Base-by-base conservation (phyloP, 92 coral and sea anemone species). In the Hydrozoanthus gracilis region DNA sequence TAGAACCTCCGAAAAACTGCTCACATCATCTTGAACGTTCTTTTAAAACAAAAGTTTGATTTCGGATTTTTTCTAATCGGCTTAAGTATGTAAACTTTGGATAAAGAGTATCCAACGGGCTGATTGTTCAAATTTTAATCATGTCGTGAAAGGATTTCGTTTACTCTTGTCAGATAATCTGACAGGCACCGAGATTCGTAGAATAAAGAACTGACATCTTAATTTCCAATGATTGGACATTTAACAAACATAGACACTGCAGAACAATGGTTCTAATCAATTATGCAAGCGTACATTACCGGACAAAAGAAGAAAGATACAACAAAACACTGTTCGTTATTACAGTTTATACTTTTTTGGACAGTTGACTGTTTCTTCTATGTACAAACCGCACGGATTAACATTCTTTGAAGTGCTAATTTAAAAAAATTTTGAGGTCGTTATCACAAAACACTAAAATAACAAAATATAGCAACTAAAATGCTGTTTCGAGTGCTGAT, bases 81-180 rank as follows among this genome's bases (percentile, higher is more conserved):
- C 85, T 80, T 80, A 80, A 80, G 85, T 80, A 65, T 80, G 85
- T 80, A 80, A 80, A 80, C 85, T 67, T 80, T 80, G 75, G 72
- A 66, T 67, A 80, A 80, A 80, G 50, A 80, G 74, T 80, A 65
- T 80, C 66, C 61, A 80, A 80, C 85, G 85, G 85, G 85, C 11
- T 80, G 85, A 62, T 80, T 80, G 75, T 80, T 80, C 85, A 80
- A 80, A 80, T 80, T 80, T 80, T 80, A 80, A 80, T 80, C 85
- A 80, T 74, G 75, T n/a, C 49, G 85, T 80, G 74, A 80, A 65
- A 80, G 66, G 85, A 80, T 80, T 64, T 74, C 48, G 85, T 80
- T 80, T 80, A 27, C 73, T 80, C 51, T 64, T 80, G 85, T 80
- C 85, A 80, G 85, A n/a, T 47, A 65, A 47, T 48, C 61, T 80